Percentiles rank a stretch among this genome's conserved stretches.
phyloP scores from a whole-genome alignment of 2,797 vertebrate genomes.

The Typhlichthys subterraneus region DNA sequence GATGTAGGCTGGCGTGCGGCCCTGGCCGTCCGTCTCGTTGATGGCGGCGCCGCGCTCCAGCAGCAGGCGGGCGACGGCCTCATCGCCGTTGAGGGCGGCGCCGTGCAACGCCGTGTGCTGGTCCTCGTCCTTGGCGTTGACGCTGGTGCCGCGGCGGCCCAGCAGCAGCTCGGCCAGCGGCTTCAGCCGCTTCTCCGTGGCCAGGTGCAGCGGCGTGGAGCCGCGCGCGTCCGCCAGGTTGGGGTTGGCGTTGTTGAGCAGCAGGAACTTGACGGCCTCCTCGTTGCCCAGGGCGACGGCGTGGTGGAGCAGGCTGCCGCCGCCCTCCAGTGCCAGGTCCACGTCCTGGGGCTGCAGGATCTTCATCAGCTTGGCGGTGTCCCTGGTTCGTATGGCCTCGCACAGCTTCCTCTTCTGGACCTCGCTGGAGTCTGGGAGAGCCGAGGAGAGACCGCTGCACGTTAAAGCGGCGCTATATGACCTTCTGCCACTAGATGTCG shows the following conservation, averaged over 20 bases:
- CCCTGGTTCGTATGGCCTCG: conserved; percentile 89
- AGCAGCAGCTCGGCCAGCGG: conserved; percentile 86
- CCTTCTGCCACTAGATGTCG: too few relatives aligned
- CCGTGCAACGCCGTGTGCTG: conserved; percentile 98
- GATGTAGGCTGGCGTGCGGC: conserved; percentile 90
- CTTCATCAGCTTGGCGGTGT: conserved; percentile 95
- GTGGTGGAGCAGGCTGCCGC: conserved; percentile 88
- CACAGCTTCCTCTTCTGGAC: conserved; percentile 91
- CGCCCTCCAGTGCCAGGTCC: conserved; percentile 88
- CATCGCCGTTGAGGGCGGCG: conserved; percentile 91
- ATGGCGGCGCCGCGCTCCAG: conserved; percentile 85
- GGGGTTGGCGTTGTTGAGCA: conserved; percentile 92
- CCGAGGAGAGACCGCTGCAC: conserved; percentile 1
- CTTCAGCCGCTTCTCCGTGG: conserved; percentile 85
- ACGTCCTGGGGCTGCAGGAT: conserved; percentile 98
- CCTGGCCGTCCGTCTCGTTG: conserved; percentile 90
- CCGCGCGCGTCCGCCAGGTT: conserved; percentile 86
- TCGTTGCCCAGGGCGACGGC: conserved; percentile 88
- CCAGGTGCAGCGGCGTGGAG: conserved; percentile 90
- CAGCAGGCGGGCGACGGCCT: conserved; percentile 87
- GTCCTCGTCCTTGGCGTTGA: conserved; percentile 94
- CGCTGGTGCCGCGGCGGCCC: conserved; percentile 86
- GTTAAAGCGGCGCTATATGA: background rate
- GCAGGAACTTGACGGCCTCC: conserved; percentile 94
- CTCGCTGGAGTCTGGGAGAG: conserved; percentile 85